These are phyloP conservation scores for Aptenodytes patagonicus DNA, from an alignment of 2,113 vertebrate species.

Conservation along the genomic window DNA sequence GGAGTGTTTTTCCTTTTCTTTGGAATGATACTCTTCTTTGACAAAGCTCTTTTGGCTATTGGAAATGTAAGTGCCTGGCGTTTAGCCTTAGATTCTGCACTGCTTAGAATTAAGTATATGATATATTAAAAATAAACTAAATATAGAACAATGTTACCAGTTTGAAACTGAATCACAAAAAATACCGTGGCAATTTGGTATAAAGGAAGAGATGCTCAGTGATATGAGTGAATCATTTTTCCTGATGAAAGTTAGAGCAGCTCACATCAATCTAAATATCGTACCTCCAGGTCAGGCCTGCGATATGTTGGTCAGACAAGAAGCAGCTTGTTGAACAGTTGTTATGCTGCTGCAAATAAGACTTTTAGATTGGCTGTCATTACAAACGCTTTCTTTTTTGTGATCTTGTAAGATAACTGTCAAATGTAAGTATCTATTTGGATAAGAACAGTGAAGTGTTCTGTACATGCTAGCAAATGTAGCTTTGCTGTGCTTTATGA, in stretches of 20 bases:
- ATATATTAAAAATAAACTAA: neutral
- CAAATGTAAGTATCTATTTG: neutral
- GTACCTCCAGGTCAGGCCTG: neutral
- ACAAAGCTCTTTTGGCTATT: slow-evolving; percentile 97
- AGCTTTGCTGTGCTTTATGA: neutral
- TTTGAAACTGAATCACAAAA: neutral
- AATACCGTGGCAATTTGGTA: neutral
- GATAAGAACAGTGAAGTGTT: neutral
- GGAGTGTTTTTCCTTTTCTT: slow-evolving; percentile 99
- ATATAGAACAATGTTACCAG: neutral
- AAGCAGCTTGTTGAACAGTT: neutral
- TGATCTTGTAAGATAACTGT: neutral
- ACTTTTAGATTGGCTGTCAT: neutral
- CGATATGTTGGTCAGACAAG: neutral
- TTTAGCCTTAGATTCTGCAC: neutral
- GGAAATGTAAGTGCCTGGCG: slow-evolving; percentile 88
- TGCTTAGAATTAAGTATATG: neutral
- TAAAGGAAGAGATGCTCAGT: neutral
- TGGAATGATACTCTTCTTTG: slow-evolving; percentile 99
- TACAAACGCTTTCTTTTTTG: neutral
- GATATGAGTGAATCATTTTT: neutral
- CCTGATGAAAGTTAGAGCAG: neutral
- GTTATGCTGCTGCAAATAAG: neutral
- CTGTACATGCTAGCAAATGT: neutral
- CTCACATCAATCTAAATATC: neutral